phyloP scores from a whole-genome alignment of 2,113 vertebrate species.

The Stictonetta naevosa region DNA sequence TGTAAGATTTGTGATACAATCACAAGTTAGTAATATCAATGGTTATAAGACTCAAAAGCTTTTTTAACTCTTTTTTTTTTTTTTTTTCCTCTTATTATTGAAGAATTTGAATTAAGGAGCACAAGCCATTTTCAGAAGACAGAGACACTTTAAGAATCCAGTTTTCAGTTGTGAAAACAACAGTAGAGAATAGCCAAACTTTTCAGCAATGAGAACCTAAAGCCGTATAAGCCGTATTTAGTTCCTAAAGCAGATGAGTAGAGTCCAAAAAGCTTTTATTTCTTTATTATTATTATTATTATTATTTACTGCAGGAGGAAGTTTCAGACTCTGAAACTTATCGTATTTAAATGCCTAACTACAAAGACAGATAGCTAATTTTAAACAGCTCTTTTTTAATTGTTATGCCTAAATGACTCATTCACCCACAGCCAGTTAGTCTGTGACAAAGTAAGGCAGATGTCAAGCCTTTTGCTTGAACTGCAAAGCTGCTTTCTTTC shows the following conservation, averaged over 20 bases:
- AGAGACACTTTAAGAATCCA: neutral
- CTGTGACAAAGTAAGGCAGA: slow-evolving; percentile 39
- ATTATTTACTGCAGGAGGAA: neutral
- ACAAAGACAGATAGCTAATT: slow-evolving; percentile 4
- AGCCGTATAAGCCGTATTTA: neutral
- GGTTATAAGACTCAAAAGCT: neutral
- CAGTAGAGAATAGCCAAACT: neutral
- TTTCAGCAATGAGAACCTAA: neutral
- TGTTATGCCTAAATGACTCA: slow-evolving; percentile 17
- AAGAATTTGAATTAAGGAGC: neutral
- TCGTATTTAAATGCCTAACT: slow-evolving; percentile 16
- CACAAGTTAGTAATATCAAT: neutral
- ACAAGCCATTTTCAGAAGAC: neutral
- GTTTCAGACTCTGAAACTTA: neutral
- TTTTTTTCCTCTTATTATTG: neutral
- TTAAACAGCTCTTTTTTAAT: slow-evolving; percentile 22
- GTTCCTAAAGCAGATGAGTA: neutral
- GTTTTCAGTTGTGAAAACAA: neutral
- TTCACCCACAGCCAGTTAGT: neutral
- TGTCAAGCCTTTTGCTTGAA: slow-evolving; percentile 33
- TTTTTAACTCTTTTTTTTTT: neutral
- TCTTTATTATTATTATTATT: neutral
- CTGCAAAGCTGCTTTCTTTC: slow-evolving; percentile 30
- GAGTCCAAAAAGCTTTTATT: neutral
- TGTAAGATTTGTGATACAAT: neutral